Percentiles rank a stretch among this genome's conserved stretches.
Evolutionary conservation across 2,797 vertebrate species (phyloP).

Genomic region (Tokudaia tokunoshimensis): DNA sequence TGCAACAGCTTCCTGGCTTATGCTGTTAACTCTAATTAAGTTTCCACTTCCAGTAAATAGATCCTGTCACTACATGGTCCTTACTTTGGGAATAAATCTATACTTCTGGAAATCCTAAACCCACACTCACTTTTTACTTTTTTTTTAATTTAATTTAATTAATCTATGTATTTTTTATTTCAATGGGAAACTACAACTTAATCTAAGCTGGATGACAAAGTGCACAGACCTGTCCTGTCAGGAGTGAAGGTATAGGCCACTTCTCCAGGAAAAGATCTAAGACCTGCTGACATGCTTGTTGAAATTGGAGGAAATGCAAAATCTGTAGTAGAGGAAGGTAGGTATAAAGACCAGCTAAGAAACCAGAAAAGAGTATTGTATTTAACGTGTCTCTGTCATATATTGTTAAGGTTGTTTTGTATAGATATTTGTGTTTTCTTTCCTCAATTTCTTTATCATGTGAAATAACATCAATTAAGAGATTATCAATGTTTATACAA

Average conservation of each 20-base stretch:
- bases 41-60: slow-evolving; percentile 36
- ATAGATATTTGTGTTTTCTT: neutral
- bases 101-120: slow-evolving; percentile 12
- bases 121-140: neutral
- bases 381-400: neutral
- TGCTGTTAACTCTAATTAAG: slow-evolving; percentile 36
- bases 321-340: neutral
- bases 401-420: neutral
- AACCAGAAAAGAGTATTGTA: neutral
- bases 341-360: neutral
- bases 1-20: neutral
- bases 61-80: neutral
- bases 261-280: neutral
- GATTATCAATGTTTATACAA: neutral
- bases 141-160: no score
- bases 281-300: neutral
- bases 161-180: no score
- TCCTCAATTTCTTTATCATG: neutral
- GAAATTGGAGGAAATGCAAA: neutral
- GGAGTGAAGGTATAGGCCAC: neutral
- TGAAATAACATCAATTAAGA: neutral
- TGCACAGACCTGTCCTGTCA: no score
- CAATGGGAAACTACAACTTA: neutral
- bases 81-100: slow-evolving; percentile 22
- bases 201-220: neutral